Conservation (phyloP, 2,888 invertebrate genomes). For the Drosophila infuscata region DNA sequence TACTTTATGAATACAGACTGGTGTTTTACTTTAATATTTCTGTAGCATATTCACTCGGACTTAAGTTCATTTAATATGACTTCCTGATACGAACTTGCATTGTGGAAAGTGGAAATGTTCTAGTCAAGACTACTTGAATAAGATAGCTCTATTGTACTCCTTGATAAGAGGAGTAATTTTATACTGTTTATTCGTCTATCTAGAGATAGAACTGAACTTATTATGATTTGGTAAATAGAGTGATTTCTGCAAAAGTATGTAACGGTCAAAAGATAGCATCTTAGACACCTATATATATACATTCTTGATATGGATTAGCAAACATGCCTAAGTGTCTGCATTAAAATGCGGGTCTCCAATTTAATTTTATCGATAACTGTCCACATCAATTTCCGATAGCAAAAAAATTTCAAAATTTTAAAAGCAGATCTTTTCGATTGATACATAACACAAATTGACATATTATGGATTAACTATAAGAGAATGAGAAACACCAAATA, state of each 20-base stretch:
- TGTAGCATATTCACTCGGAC: not conserved
- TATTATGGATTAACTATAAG: not conserved
- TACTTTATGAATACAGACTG: slow-evolving; percentile 17
- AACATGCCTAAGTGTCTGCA: not conserved
- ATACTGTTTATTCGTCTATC: not conserved
- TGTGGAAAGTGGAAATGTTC: not conserved
- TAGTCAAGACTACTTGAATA: not conserved
- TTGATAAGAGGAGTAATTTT: not conserved
- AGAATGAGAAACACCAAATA: not conserved
- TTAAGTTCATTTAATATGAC: not conserved
- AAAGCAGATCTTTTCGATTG: not conserved
- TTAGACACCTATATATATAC: not conserved
- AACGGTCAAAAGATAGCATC: not conserved
- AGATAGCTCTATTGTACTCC: not conserved
- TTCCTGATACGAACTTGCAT: not conserved
- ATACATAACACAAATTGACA: not conserved
- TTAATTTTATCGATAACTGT: not conserved
- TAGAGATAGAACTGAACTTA: not conserved
- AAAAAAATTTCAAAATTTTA: not conserved
- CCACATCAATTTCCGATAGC: not conserved
- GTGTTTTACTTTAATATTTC: not conserved
- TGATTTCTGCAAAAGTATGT: not conserved
- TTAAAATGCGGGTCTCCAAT: too few species aligned
- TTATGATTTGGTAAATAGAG: not conserved
- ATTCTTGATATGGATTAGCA: not conserved